Evolutionary conservation across 1,140 invertebrate genomes (phyloP).

Genomic region (Halictus rubicundus): DNA sequence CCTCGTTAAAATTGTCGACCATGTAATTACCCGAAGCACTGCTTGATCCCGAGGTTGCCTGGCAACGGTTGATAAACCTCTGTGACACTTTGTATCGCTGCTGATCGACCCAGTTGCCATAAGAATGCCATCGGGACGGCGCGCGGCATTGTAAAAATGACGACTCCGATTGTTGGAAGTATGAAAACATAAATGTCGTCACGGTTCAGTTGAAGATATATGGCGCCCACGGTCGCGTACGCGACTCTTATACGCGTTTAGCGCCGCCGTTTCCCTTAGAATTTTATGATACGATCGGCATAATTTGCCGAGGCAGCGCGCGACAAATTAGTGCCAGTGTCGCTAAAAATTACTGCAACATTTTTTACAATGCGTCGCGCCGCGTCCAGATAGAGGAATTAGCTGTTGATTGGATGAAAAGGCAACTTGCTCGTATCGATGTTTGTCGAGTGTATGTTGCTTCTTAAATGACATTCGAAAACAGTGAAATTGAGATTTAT

Average conservation of each 20-base stretch:
- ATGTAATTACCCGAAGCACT: slow-evolving; percentile 26
- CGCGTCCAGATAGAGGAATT: too few species aligned
- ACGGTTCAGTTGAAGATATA: slow-evolving; percentile 47
- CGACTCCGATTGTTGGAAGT: slow-evolving; percentile 44
- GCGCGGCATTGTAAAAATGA: slow-evolving; percentile 13
- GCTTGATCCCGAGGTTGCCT: background rate
- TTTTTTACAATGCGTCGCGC: too few species aligned
- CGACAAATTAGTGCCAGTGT: too few species aligned
- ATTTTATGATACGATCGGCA: slow-evolving; percentile 48
- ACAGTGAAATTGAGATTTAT: too few species aligned
- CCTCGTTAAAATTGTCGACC: background rate
- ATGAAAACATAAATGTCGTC: slow-evolving; percentile 51
- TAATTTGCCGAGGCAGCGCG: slow-evolving; percentile 53
- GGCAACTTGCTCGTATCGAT: too few species aligned
- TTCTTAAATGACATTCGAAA: too few species aligned
- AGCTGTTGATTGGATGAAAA: too few species aligned
- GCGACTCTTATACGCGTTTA: slow-evolving; percentile 46
- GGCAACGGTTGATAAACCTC: background rate
- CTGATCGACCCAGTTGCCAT: slow-evolving; percentile 29
- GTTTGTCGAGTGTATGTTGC: too few species aligned
- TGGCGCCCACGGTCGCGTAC: slow-evolving; percentile 12
- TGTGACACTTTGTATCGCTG: slow-evolving; percentile 13
- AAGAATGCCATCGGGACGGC: slow-evolving; percentile 23
- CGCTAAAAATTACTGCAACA: too few species aligned
- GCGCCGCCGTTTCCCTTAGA: slow-evolving; percentile 44